Percentiles rank a stretch among this genome's conserved stretches.
These are phyloP conservation scores for Alviniconcha marisindica DNA, from an alignment of 1,140 invertebrate species.

Conservation along the genomic window DNA sequence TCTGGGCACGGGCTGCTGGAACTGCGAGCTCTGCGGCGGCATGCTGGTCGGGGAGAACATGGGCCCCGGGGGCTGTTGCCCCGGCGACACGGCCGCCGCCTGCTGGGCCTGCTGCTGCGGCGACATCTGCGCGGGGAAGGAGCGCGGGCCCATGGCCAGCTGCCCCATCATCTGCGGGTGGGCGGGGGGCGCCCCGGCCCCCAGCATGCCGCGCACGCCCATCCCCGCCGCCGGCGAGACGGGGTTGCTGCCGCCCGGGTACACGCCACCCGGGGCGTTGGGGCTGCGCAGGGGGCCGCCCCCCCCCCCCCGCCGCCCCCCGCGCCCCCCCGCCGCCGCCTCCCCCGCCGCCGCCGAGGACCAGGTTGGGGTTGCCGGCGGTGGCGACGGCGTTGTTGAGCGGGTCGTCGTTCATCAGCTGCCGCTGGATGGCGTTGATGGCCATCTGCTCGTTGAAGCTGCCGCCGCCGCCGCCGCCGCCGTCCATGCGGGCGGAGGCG, in stretches of 20 bases:
- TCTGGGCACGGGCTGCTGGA: slow-evolving; percentile 45
- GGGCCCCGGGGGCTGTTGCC: slow-evolving; percentile 70
- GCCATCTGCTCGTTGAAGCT: slow-evolving; percentile 83
- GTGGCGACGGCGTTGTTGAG: slow-evolving; percentile 46
- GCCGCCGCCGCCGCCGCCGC: not conserved
- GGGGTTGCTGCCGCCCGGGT: not conserved
- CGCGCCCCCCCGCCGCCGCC: not conserved
- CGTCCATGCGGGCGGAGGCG: not conserved
- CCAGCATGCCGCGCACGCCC: slow-evolving; percentile 1
- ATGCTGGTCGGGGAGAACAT: slow-evolving; percentile 29
- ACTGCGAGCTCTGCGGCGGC: slow-evolving; percentile 37
- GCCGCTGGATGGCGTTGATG: slow-evolving; percentile 92
- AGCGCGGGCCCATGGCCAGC: not conserved
- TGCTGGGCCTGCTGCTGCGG: slow-evolving; percentile 41
- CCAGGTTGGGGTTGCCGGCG: slow-evolving; percentile 32
- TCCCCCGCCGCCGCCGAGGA: not conserved
- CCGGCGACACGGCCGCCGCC: slow-evolving; percentile 81
- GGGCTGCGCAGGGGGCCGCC: slow-evolving; percentile 20
- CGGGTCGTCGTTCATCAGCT: slow-evolving; percentile 86
- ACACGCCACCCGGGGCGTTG: not conserved
- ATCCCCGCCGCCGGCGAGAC: slow-evolving; percentile 33
- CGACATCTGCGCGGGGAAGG: slow-evolving; percentile 44
- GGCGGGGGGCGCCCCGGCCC: slow-evolving; percentile 32
- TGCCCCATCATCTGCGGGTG: slow-evolving; percentile 30
- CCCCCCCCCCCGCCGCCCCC: not conserved